Evolutionary conservation across 2,113 vertebrate species (phyloP).

Genomic region (Lagopus leucura): DNA sequence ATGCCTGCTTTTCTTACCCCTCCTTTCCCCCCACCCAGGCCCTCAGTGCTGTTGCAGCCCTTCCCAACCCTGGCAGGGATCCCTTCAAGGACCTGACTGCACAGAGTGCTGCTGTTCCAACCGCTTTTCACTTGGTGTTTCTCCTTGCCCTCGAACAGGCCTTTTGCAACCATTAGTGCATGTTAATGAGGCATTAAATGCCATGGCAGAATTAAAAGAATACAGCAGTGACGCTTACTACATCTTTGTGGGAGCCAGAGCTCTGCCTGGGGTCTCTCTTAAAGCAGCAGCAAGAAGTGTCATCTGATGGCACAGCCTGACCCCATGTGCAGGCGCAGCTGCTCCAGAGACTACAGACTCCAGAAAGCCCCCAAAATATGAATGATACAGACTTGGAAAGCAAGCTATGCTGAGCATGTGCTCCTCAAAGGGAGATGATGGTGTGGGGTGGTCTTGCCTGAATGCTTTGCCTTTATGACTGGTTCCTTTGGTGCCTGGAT

Average conservation of each 20-base stretch:
- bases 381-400: not conserved
- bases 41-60: not conserved
- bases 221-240: not conserved
- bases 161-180: constrained; percentile 37
- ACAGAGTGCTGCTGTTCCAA: constrained; percentile 47
- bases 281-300: not conserved
- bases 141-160: not conserved
- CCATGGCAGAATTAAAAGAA: constrained; percentile 37
- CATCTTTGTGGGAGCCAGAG: not conserved
- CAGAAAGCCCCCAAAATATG: not conserved
- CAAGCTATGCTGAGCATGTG: fast-evolving
- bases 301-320: not conserved
- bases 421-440: not conserved
- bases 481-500: not conserved
- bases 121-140: constrained; percentile 43
- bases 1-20: not conserved
- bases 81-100: not conserved
- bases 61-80: constrained; percentile 26
- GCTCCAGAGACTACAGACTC: fast-evolving
- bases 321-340: not conserved
- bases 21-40: not conserved
- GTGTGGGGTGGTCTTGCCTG: fast-evolving
- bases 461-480: not conserved
- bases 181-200: constrained; percentile 66
- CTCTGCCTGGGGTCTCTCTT: not conserved